A percentile compares a stretch with the other conserved stretches of the same genome.
These are phyloP conservation scores for Monodelphis domestica DNA, from an alignment of 2,797 vertebrate genomes.

Conservation along the genomic window DNA sequence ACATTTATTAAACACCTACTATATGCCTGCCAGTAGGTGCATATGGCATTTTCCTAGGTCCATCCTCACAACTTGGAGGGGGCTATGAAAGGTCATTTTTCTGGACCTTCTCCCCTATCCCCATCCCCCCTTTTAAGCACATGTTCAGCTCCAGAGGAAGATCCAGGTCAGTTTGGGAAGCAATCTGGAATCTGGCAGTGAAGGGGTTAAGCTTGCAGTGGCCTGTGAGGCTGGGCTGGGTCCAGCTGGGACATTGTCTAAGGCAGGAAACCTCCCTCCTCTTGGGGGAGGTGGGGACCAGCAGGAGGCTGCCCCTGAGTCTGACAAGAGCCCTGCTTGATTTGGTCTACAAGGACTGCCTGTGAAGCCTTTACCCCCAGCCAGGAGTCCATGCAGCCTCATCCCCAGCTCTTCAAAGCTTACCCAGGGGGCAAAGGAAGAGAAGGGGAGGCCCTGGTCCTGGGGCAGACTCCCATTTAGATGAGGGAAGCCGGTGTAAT, in stretches of 20 bases:
- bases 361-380: not conserved
- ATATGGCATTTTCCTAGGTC: not conserved
- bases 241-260: constrained; percentile 73
- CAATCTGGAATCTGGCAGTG: not conserved
- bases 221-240: constrained; percentile 37
- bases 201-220: constrained; percentile 70
- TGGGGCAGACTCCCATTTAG: not conserved
- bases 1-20: not conserved
- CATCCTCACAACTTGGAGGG: not conserved
- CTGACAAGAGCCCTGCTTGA: constrained; percentile 65
- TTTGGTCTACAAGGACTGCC: constrained; percentile 68
- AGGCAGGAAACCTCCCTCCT: constrained; percentile 76
- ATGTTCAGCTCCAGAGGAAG: not conserved
- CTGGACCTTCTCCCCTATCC: not conserved
- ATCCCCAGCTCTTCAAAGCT: not conserved
- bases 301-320: constrained; percentile 70
- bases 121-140: not conserved
- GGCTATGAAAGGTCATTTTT: not conserved
- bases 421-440: not conserved
- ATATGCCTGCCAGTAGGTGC: not conserved
- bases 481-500: not conserved
- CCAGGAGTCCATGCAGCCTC: not conserved
- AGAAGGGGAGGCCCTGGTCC: not conserved
- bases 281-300: constrained; percentile 44
- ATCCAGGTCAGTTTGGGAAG: not conserved